Evolutionary conservation across 2,888 invertebrate species (phyloP).

Genomic region (Hyalella azteca): DNA sequence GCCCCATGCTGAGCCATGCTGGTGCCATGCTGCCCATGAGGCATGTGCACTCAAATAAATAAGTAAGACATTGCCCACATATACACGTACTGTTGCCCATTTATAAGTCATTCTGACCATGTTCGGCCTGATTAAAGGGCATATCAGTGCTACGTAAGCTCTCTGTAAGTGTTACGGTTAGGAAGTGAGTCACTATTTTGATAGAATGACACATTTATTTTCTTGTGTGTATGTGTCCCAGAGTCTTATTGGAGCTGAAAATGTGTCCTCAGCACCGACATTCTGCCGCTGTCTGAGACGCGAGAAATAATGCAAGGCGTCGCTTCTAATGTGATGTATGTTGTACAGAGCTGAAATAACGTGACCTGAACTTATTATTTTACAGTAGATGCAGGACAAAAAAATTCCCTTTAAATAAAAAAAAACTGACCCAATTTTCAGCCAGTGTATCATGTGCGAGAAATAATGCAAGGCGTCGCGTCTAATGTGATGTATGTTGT

Average conservation of each 20-base stretch:
- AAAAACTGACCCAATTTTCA: not conserved
- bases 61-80: too few species aligned
- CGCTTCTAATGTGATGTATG: not conserved
- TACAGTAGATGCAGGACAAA: not conserved
- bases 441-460: not conserved
- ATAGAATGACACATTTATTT: too few species aligned
- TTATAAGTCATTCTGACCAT: too few species aligned
- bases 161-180: too few species aligned
- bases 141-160: too few species aligned
- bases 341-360: not conserved
- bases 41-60: not conserved
- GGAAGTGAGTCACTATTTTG: too few species aligned
- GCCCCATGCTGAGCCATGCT: not conserved
- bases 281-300: not conserved
- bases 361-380: not conserved
- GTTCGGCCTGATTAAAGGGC: too few species aligned
- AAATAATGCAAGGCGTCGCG: not conserved
- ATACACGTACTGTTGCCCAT: too few species aligned
- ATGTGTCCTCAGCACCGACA: not conserved
- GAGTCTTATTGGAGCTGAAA: constrained; percentile 18
- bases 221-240: too few species aligned
- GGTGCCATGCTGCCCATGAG: not conserved
- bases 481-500: not conserved
- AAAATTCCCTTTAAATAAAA: too few species aligned
- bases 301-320: not conserved